These are phyloP conservation scores for Marcusenius ussheri DNA, from an alignment of 2,113 vertebrate species.

Conservation along the genomic window DNA sequence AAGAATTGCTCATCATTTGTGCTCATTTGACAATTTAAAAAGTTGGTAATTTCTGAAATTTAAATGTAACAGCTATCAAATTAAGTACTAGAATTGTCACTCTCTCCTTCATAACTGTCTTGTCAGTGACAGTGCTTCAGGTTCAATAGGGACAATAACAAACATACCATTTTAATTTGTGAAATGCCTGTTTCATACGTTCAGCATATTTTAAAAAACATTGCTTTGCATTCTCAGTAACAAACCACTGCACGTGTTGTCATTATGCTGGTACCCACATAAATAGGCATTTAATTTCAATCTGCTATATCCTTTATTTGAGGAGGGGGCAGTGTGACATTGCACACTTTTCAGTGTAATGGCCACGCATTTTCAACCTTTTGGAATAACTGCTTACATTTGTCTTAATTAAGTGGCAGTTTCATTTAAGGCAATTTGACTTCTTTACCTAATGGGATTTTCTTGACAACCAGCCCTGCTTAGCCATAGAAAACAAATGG, in stretches of 20 bases:
- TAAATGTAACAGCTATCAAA: neutral
- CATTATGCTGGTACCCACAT: neutral
- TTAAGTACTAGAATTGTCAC: neutral
- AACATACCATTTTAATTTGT: neutral
- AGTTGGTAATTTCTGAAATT: neutral
- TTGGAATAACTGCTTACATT: slow-evolving; percentile 4
- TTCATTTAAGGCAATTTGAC: neutral
- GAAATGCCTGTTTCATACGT: neutral
- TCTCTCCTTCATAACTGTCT: neutral
- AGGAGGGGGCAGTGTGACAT: neutral
- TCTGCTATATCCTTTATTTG: neutral
- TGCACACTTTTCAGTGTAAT: slow-evolving; percentile 2
- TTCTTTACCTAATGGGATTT: slow-evolving; percentile 8
- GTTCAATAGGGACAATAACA: neutral
- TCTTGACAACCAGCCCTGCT: neutral
- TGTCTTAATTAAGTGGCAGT: slow-evolving; percentile 10
- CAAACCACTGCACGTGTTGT: neutral
- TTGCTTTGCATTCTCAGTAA: neutral
- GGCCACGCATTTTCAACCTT: neutral
- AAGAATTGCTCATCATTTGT: neutral
- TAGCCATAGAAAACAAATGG: slow-evolving; percentile 4
- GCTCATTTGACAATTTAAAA: neutral
- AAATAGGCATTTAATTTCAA: neutral
- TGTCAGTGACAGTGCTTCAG: neutral
- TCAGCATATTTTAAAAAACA: neutral